Evolutionary conservation across 2,113 vertebrate species (phyloP), one percentile per base, ranked within the genome.

Genomic region (Gymnorhina tibicen): DNA sequence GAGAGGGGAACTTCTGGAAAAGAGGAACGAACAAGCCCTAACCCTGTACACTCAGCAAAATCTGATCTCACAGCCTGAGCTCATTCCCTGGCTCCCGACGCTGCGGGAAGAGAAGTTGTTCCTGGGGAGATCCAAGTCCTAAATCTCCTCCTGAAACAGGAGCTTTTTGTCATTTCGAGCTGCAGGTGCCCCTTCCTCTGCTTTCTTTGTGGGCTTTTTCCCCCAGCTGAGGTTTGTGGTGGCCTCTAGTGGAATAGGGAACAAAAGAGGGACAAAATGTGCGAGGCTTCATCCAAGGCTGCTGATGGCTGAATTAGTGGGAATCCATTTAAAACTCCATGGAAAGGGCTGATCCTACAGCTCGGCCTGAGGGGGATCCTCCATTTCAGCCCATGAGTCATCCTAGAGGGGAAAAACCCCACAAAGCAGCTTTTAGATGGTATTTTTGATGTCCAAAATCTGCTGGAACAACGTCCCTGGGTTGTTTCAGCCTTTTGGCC

Each of bases 31-130:
- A 74, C 59, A 35, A 69, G 72, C 24, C 24, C 80, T 55, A 44
- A 49, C 44, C 60, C 44, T 92, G 88, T 60, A 15, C 17, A 92
- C 88, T 96, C 93, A 93, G 92, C 96, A 96, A 81, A 97, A 97
- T 67, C 93, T 84, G 95, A 96, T 96, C 94, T 93, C 87, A 67
- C 59, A 63, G 93, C 82, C 91, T 96, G 96, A 97, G 94, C 70
- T 96, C 93, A 96, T 59, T 91, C 16, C 49, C 93, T 96, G 96
- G 93, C 95, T 84, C 67, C 85, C 37, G 18, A 3, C 68, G 20
- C 72, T 41, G 69, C 1, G 10, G 78, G 87, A 78, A 26, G 56
- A 95, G 41, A 76, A 68, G 46, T 19, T 66, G 64, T 77, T 91
- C 70, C 85, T 74, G 60, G 60, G 83, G 64, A 84, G 64, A 59